phyloP scores from a whole-genome alignment of 2,113 vertebrate species.

The Triplophysa dalaica region DNA sequence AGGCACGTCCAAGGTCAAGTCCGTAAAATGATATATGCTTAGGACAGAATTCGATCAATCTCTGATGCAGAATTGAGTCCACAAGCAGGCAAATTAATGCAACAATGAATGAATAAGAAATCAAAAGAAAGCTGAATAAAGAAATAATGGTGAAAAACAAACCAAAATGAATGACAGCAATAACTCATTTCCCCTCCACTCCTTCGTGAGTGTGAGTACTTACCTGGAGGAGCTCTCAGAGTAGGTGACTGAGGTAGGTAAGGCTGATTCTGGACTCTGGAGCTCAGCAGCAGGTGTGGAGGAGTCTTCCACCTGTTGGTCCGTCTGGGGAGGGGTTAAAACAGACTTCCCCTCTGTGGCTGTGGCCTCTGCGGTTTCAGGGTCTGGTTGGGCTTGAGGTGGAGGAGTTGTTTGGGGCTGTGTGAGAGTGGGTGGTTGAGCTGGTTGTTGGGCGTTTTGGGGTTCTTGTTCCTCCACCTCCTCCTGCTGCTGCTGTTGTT shows the following conservation, averaged over 20 bases:
- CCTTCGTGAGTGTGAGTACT: slow-evolving; percentile 45
- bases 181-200: not conserved
- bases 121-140: not conserved
- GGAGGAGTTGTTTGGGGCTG: slow-evolving; percentile 42
- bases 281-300: slow-evolving; percentile 43
- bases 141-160: not conserved
- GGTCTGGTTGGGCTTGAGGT: slow-evolving; percentile 59
- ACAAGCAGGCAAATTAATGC: not conserved
- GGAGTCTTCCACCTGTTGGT: slow-evolving; percentile 33
- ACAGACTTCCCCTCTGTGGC: slow-evolving; percentile 64
- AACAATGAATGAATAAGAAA: not conserved
- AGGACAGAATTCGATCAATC: not conserved
- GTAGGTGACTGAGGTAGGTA: slow-evolving; percentile 89
- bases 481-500: not conserved
- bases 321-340: slow-evolving; percentile 61
- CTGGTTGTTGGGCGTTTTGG: slow-evolving; percentile 53
- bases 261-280: slow-evolving; percentile 69
- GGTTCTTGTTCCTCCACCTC: slow-evolving; percentile 44
- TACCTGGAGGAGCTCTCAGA: slow-evolving; percentile 77
- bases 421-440: slow-evolving; percentile 52
- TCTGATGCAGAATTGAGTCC: not conserved
- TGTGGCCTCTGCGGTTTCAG: slow-evolving; percentile 48
- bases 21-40: not conserved
- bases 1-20: not conserved
- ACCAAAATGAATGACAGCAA: not conserved